phyloP scores from a whole-genome alignment of 2,113 vertebrate species.

The Chrysochloris asiatica region DNA sequence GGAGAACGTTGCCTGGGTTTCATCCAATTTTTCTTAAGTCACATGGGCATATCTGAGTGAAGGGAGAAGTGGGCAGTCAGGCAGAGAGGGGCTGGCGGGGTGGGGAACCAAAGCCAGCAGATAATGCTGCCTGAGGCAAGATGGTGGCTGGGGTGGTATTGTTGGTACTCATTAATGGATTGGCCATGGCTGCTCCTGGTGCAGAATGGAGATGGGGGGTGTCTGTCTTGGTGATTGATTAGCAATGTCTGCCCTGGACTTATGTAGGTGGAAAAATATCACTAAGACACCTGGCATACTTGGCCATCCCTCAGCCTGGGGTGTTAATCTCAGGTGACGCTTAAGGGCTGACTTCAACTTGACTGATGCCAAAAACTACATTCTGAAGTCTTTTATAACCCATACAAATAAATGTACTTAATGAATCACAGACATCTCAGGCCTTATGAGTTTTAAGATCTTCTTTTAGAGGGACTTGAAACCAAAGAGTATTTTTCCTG shows the following conservation, averaged over 20 bases:
- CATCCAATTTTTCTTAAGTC: not conserved
- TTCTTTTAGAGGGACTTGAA: not conserved
- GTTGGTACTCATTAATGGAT: accelerated
- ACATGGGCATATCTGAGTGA: not conserved
- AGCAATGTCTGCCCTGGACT: accelerated
- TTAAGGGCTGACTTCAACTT: accelerated
- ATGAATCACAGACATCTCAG: not conserved
- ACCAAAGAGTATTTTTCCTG: not conserved
- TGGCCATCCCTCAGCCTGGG: accelerated
- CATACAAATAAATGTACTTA: not conserved
- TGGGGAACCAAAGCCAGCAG: accelerated
- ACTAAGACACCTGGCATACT: accelerated
- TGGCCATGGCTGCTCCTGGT: no score
- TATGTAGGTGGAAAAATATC: not conserved
- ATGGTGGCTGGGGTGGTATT: not conserved
- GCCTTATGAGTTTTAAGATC: not conserved
- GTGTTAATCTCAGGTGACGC: not conserved
- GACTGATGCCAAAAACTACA: accelerated
- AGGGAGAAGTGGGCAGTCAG: accelerated
- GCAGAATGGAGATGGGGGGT: not conserved
- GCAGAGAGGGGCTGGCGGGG: no score
- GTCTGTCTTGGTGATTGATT: not conserved
- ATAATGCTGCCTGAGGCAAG: not conserved
- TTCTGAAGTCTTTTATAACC: not conserved
- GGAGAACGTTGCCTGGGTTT: not conserved